Percentiles rank a stretch among this genome's conserved stretches.
Evolutionary conservation across 2,888 invertebrate genomes (phyloP).

Genomic region (Trichogramma dendrolimi): DNA sequence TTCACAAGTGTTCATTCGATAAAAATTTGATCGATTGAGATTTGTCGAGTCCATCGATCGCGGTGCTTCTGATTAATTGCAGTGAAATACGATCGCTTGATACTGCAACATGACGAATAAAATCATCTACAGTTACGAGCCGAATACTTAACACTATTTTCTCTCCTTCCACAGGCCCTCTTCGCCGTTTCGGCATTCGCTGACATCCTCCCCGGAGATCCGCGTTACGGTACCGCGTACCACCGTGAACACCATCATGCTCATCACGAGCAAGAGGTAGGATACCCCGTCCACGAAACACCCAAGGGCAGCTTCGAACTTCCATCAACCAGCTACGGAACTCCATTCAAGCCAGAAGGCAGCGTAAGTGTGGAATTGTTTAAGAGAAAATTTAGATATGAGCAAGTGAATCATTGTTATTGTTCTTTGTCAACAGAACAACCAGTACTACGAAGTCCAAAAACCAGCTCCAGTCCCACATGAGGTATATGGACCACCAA

Average conservation of each 20-base stretch:
- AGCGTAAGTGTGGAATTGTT: background rate
- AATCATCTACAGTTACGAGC: too few species aligned
- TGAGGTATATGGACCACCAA: background rate
- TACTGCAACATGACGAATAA: too few species aligned
- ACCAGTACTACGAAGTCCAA: background rate
- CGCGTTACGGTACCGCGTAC: slow-evolving; percentile 47
- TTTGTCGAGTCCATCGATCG: too few species aligned
- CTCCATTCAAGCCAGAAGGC: slow-evolving; percentile 16
- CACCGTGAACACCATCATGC: slow-evolving; percentile 43
- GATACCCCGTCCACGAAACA: slow-evolving; percentile 1
- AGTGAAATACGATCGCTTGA: too few species aligned
- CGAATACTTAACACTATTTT: too few species aligned
- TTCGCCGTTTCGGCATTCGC: too few species aligned
- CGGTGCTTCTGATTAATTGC: too few species aligned
- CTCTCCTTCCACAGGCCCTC: too few species aligned
- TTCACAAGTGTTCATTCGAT: too few species aligned
- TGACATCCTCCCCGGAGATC: slow-evolving; percentile 44
- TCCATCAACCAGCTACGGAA: slow-evolving; percentile 25
- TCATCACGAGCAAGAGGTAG: slow-evolving; percentile 7
- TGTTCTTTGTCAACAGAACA: too few species aligned
- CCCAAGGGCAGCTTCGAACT: slow-evolving; percentile 4
- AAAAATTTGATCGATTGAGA: too few species aligned
- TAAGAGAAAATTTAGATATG: background rate
- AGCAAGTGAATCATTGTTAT: background rate
- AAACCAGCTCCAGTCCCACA: background rate